A percentile compares a stretch with the other conserved stretches of the same genome.
phyloP scores from a whole-genome alignment of 2,888 invertebrate species.

The Trisateles emortualis region DNA sequence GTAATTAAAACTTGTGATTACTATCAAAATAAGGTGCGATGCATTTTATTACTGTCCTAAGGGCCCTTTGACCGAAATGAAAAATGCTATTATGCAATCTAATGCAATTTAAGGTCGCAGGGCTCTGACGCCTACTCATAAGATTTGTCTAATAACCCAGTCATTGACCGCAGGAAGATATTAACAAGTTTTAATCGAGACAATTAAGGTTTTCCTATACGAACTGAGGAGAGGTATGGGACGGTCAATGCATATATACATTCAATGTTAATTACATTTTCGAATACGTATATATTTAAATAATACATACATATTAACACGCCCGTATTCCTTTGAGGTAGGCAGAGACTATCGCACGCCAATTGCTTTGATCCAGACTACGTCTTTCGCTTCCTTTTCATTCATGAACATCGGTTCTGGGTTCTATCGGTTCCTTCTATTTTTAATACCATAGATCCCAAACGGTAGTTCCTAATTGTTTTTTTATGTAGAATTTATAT shows the following conservation, averaged over 20 bases:
- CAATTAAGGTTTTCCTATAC: conserved; percentile 68
- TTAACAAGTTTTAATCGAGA: conserved; percentile 72
- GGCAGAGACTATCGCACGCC: no score
- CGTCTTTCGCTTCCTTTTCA: no score
- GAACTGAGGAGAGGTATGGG: conserved; percentile 12
- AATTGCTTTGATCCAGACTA: no score
- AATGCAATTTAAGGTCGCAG: conserved; percentile 34
- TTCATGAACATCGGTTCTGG: no score
- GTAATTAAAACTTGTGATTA: conserved; percentile 16
- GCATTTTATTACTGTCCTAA: conserved; percentile 3
- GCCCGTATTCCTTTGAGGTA: no score
- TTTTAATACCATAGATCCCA: no score
- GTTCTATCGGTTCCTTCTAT: no score
- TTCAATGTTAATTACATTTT: not conserved
- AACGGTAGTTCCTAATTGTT: no score
- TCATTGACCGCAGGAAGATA: conserved; percentile 61
- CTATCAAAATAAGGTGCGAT: not conserved
- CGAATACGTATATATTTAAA: not conserved
- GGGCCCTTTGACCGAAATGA: conserved; percentile 19
- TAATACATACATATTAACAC: not conserved
- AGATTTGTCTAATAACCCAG: conserved; percentile 47
- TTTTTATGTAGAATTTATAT: no score
- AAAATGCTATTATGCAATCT: conserved; percentile 22
- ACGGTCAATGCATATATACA: conserved; percentile 3
- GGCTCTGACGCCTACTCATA: conserved; percentile 31